Evolutionary conservation across 1,140 invertebrate species (phyloP).

Genomic region (Bombus terrestris): DNA sequence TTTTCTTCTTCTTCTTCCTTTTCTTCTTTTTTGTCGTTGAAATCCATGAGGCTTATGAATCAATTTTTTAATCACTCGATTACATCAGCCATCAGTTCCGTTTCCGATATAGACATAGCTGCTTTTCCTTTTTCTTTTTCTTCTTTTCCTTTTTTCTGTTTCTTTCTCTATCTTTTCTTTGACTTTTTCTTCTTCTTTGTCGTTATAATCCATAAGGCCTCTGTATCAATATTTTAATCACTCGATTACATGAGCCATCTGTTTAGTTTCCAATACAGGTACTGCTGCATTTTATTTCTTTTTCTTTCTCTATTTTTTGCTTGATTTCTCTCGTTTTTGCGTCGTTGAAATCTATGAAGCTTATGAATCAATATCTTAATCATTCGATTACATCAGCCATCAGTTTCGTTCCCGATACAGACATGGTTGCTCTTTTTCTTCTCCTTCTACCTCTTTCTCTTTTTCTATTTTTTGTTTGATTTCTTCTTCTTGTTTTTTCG

Average conservation of each 20-base stretch:
- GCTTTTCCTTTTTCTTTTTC: not conserved
- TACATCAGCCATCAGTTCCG: no score
- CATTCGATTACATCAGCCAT: not conserved
- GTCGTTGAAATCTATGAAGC: not conserved
- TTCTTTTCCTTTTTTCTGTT: not conserved
- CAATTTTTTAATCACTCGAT: conserved; percentile 40
- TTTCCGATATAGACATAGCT: no score
- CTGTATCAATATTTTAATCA: conserved; percentile 38
- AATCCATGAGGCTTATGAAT: not conserved
- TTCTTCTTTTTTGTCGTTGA: not conserved
- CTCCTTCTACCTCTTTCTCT: not conserved
- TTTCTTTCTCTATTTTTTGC: no score
- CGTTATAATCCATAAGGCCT: not conserved
- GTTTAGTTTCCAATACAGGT: no score
- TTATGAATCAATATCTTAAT: conserved; percentile 29
- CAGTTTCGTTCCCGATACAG: no score
- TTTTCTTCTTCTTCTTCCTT: not conserved
- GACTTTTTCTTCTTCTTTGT: not conserved
- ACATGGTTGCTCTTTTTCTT: not conserved
- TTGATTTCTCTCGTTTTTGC: not conserved
- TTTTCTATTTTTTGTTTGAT: not conserved
- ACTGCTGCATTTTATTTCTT: no score
- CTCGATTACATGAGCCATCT: not conserved
- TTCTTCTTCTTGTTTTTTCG: not conserved
- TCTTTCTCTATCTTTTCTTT: not conserved